Evolutionary conservation across 2,797 vertebrate species (phyloP).

Genomic region (Myotis planiceps): DNA sequence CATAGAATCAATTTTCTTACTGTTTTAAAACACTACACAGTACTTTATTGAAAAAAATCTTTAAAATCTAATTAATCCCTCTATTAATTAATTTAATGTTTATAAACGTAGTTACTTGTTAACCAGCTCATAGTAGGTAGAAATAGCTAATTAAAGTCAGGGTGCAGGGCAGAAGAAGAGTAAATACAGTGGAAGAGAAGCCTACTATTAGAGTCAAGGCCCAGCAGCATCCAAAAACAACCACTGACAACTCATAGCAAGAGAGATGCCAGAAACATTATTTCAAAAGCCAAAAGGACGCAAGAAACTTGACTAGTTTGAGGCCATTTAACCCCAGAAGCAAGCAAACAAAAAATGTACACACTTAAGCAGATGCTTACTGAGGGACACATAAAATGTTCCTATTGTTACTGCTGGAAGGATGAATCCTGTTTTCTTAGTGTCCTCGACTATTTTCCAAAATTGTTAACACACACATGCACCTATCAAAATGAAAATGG

Average conservation of each 20-base stretch:
- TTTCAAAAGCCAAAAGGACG: constrained; percentile 2
- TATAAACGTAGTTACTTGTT: not conserved
- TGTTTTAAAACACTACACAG: not conserved
- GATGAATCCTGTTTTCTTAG: not conserved
- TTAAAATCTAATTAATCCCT: not conserved
- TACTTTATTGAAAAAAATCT: not conserved
- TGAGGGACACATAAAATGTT: not conserved
- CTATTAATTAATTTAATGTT: constrained; percentile 19
- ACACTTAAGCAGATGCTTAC: not conserved
- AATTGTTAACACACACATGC: not conserved
- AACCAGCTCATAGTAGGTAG: not conserved
- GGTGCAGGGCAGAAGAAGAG: not conserved
- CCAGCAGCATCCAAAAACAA: not conserved
- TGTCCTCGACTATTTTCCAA: not conserved
- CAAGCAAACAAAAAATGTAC: not conserved
- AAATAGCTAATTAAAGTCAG: not conserved
- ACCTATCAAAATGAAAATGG: not conserved
- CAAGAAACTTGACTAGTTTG: not conserved
- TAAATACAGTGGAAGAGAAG: not conserved
- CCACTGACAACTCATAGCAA: not conserved
- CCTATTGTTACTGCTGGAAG: not conserved
- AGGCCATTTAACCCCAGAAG: not conserved
- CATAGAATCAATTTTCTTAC: constrained; percentile 4
- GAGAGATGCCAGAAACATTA: not conserved
- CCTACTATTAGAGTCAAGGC: not conserved